Conservation (phyloP, 2,888 invertebrate genomes). For the Epistrophella euchroma region DNA sequence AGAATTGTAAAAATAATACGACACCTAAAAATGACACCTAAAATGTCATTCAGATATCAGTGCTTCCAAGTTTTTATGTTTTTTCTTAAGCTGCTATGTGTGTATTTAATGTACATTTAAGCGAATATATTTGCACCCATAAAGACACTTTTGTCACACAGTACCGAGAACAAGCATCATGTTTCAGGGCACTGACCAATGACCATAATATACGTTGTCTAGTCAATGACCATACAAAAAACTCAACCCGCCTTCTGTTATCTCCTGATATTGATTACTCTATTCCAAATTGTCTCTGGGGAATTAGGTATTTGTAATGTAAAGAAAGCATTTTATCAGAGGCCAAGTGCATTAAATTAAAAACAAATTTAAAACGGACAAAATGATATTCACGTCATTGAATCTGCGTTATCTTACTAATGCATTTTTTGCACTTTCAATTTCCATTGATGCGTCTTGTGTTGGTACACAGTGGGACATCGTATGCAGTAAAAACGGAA, state of each 20-base stretch:
- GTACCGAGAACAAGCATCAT: neutral
- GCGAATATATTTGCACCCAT: too few species aligned
- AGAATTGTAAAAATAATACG: too few species aligned
- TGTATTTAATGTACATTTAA: too few species aligned
- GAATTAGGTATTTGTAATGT: neutral
- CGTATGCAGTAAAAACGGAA: fast-evolving
- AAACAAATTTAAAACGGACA: neutral
- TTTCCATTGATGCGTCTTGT: constrained; percentile 35
- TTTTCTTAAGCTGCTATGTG: too few species aligned
- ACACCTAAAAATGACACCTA: too few species aligned
- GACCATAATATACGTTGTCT: too few species aligned
- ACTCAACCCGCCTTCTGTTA: neutral
- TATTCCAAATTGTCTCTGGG: constrained; percentile 19
- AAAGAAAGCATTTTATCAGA: neutral
- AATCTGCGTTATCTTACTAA: constrained; percentile 38
- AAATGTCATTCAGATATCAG: too few species aligned
- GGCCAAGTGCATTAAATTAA: constrained; percentile 41
- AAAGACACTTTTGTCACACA: too few species aligned
- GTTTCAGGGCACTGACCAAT: neutral
- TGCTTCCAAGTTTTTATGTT: too few species aligned
- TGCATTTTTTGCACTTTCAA: constrained; percentile 55
- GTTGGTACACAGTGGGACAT: neutral
- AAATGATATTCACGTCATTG: neutral
- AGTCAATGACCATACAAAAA: neutral
- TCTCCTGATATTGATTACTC: neutral